Evolutionary conservation across 2,888 invertebrate genomes (phyloP), one percentile per base, ranked within the genome.

Genomic region (Drosophila leonis): DNA sequence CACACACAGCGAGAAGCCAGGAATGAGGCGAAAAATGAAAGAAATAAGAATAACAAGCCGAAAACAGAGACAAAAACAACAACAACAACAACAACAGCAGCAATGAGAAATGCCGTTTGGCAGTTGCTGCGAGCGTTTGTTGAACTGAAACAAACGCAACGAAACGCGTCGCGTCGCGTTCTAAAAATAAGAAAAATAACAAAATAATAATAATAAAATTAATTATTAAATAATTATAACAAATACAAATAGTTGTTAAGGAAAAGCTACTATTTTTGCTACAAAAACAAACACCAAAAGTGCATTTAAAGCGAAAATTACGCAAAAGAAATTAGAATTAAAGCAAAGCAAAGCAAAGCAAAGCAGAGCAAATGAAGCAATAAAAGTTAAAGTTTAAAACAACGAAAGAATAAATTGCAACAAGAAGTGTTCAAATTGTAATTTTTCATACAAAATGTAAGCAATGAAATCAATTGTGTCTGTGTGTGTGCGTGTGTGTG

Each of bases 191-290:
- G 2, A 49, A 3, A 33, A 52, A 37, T 29, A 39, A 27, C 15
- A 52, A 31, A 27, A 48, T 56, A 60, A 70, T 33, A 70, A 67
- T 20, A 51, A 69, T 48, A 15, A 24, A 24, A 24, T 35, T 9
- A 39, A 39, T 27, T 29, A 18, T 20, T 48, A 61, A 56, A 49
- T 63, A 42, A 27, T 35, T 46, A 44, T 46, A 35, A 42, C 27
- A 52, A 49, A 51, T 39, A 51, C 33, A 33, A 33, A 46, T 72
- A 77, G 60, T 41, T 54, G 46, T 57, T 71, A 74, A 63, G 78
- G 75, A 67, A 64, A 65, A 64, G 60, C 49, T 39, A 65, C 18
- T 82, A 86, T 86, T 90, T 84, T 87, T 84, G 75, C 80, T 85
- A 89, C 49, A 60, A 56, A 56, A 31, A 44, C 2, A 44, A 62